Evolutionary conservation across 2,888 invertebrate genomes (phyloP).

Genomic region (Malthinus flaveolus): DNA sequence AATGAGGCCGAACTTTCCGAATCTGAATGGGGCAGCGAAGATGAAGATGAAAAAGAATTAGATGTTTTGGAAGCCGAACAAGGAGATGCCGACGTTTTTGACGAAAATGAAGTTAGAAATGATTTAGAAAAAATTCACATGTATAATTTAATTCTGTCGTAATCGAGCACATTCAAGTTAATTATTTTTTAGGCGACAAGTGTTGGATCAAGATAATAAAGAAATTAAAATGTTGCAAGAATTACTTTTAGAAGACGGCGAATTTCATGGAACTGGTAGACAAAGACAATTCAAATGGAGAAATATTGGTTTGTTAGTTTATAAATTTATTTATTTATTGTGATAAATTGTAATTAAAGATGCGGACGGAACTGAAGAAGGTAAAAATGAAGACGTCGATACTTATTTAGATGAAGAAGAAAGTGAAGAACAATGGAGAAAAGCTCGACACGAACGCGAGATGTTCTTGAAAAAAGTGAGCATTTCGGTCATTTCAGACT

Average conservation of each 20-base stretch:
- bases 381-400: slow-evolving; percentile 50
- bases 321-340: background rate
- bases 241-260: slow-evolving; percentile 86
- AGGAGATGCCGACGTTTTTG: slow-evolving; percentile 82
- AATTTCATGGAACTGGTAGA: slow-evolving; percentile 74
- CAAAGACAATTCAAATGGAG: slow-evolving; percentile 87
- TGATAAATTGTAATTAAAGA: slow-evolving; percentile 16
- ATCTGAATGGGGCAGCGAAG: slow-evolving; percentile 86
- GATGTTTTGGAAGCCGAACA: slow-evolving; percentile 82
- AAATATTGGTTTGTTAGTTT: slow-evolving; percentile 63
- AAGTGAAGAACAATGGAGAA: slow-evolving; percentile 77
- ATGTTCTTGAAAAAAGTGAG: slow-evolving; percentile 69
- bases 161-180: background rate
- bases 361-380: slow-evolving; percentile 48
- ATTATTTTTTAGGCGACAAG: slow-evolving; percentile 64
- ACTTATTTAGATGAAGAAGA: slow-evolving; percentile 70
- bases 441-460: slow-evolving; percentile 78
- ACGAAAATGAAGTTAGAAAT: slow-evolving; percentile 74
- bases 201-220: slow-evolving; percentile 85
- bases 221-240: slow-evolving; percentile 85
- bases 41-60: slow-evolving; percentile 80
- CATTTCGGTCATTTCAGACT: slow-evolving; percentile 1
- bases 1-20: slow-evolving; percentile 91
- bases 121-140: slow-evolving; percentile 86
- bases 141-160: slow-evolving; percentile 51